Base-by-base conservation (phyloP, 1,140 invertebrate species). In the Dendrolimus kikuchii region DNA sequence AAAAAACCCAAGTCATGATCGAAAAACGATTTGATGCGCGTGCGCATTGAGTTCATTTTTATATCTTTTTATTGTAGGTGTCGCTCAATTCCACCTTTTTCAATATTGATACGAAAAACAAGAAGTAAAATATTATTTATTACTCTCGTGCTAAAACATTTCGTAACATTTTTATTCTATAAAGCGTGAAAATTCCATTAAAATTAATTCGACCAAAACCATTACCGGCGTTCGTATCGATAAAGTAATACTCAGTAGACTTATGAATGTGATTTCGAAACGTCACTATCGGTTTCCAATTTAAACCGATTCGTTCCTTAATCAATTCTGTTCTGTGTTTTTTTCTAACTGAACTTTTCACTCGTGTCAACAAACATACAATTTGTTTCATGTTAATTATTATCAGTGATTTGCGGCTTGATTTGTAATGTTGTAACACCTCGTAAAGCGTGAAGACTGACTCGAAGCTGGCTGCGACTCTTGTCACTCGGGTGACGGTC, bases 261-360 rank as follows among this genome's bases (percentile, higher is more conserved):
- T 84, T 82, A 84, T 82, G 81, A 85, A 83, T 85, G 79, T 85
- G 79, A 79, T 85, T 85, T 87, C 81, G 79, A 80, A 87, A 85
- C 77, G 69, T 81, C 82, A 84, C 78, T 83, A 83, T 87, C 85
- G 81, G 68, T 81, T 84, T 87, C 74, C 81, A 85, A 87, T 86
- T 85, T 86, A 85, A 83, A 77, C 68, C 84, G 72, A 87, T 87
- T 87, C 84, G 84, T 86, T 87, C 81, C 82, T 83, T 86, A 83
- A 80, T 81, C 81, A 81, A 78, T 83, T 83, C 80, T 76, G 70
- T 81, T 78, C 61, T 81, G 73, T 61, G 62, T 81, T 81, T 82
- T 79, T 81, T 74, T 23, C 67, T 68, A 71, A 74, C 61, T 69
- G 62, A 64, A 68, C 71, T 68, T 70, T 62, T 71, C 23, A 62